A percentile compares a stretch with the other conserved stretches of the same genome.
Conservation (phyloP, 2,113 vertebrate genomes). For the Thunnus maccoyii region DNA sequence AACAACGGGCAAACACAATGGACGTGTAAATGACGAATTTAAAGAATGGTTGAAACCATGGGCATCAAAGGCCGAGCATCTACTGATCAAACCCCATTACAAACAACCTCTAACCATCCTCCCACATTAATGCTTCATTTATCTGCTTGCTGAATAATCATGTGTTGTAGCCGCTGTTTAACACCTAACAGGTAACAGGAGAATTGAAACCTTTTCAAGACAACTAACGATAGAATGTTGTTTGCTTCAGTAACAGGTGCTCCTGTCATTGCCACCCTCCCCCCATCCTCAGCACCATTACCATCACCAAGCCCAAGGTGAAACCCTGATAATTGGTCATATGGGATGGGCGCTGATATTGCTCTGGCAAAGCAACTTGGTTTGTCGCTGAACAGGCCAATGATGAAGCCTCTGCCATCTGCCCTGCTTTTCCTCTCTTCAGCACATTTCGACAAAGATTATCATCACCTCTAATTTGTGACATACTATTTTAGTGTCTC, state of each 20-base stretch:
- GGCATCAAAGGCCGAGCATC: constrained; percentile 59
- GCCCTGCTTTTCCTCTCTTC: constrained; percentile 71
- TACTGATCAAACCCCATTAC: constrained; percentile 35
- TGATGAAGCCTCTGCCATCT: constrained; percentile 82
- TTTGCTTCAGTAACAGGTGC: constrained; percentile 56
- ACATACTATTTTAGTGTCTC: constrained; percentile 59
- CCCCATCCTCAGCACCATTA: constrained; percentile 59
- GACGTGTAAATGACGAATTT: constrained; percentile 75
- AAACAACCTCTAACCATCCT: constrained; percentile 42
- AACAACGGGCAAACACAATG: constrained; percentile 66
- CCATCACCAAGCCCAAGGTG: constrained; percentile 76
- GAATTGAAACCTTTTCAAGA: constrained; percentile 4
- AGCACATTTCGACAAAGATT: constrained; percentile 58
- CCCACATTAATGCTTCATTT: constrained; percentile 8
- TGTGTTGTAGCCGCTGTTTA: constrained; percentile 8
- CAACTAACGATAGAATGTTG: not conserved
- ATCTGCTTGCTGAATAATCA: constrained; percentile 23
- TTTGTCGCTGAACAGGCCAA: constrained; percentile 73
- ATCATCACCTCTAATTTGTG: constrained; percentile 69
- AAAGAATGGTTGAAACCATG: constrained; percentile 48
- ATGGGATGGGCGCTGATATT: constrained; percentile 80
- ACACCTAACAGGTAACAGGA: not conserved
- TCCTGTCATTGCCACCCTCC: constrained; percentile 14
- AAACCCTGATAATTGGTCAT: constrained; percentile 88
- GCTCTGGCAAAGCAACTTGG: constrained; percentile 75